A percentile compares a stretch with the other conserved stretches of the same genome.
Conservation (phyloP, 2,888 invertebrate species). For the Phengaris alcon region DNA sequence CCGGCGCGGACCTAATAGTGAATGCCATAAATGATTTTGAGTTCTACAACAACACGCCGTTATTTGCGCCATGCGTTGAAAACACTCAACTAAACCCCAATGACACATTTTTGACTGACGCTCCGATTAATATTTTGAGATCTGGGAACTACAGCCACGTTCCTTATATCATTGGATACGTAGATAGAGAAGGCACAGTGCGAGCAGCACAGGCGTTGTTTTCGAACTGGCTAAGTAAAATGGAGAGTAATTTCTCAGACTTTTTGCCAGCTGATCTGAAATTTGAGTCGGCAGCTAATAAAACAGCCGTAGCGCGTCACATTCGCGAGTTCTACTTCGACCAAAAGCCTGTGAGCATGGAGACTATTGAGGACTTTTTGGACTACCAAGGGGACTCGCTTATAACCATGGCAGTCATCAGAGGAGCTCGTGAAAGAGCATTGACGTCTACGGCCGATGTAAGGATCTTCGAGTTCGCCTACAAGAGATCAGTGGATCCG, state of each 20-base stretch:
- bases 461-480: constrained; percentile 59
- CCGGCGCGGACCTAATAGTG: constrained; percentile 49
- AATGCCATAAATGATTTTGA: constrained; percentile 49
- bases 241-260: constrained; percentile 59
- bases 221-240: constrained; percentile 51
- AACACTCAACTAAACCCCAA: constrained; percentile 46
- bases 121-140: constrained; percentile 56
- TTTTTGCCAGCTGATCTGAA: constrained; percentile 62
- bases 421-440: constrained; percentile 57
- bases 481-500: constrained; percentile 53
- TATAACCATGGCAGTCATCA: constrained; percentile 55
- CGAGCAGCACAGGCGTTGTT: constrained; percentile 53
- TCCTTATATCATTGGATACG: constrained; percentile 61
- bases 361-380: constrained; percentile 59
- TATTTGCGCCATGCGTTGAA: constrained; percentile 70
- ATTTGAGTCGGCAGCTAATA: constrained; percentile 43
- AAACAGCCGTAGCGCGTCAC: constrained; percentile 43
- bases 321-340: constrained; percentile 59
- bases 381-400: constrained; percentile 64
- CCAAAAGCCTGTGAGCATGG: constrained; percentile 48
- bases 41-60: constrained; percentile 58
- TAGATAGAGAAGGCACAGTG: constrained; percentile 63
- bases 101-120: constrained; percentile 53
- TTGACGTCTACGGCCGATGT: constrained; percentile 51
- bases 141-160: constrained; percentile 57